Evolutionary conservation across 2,113 vertebrate species (phyloP).

Genomic region (Hyperopisus bebe): DNA sequence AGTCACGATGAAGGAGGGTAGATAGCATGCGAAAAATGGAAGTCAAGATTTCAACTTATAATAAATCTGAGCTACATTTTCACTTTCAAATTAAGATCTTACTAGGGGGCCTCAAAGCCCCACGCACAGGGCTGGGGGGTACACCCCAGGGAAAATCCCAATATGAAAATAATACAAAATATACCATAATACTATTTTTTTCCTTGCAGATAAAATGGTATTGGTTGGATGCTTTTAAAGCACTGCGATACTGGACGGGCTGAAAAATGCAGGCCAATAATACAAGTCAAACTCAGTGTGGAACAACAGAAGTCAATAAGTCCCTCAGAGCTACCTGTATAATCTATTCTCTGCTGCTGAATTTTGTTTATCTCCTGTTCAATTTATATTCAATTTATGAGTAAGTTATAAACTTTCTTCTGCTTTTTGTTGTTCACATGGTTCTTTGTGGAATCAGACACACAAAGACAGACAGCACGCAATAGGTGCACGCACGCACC

Average conservation of each 20-base stretch:
- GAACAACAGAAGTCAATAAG: neutral
- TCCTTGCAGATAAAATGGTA: neutral
- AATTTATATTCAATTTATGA: neutral
- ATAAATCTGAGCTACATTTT: neutral
- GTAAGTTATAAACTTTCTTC: neutral
- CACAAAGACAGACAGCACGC: too few species aligned
- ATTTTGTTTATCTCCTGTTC: neutral
- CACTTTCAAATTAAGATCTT: neutral
- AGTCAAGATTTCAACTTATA: neutral
- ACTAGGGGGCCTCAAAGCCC: neutral
- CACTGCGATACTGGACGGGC: neutral
- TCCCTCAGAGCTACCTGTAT: neutral
- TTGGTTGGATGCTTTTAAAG: neutral
- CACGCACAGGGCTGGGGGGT: neutral
- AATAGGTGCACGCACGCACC: too few species aligned
- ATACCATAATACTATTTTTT: neutral
- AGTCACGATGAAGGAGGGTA: neutral
- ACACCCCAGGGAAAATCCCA: neutral
- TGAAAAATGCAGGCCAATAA: neutral
- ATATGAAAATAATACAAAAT: neutral
- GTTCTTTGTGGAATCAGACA: too few species aligned
- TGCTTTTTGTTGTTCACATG: neutral
- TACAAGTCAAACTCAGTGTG: neutral
- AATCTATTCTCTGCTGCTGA: neutral
- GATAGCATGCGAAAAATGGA: neutral